Percentiles rank a stretch among this genome's conserved stretches.
phyloP scores from a whole-genome alignment of 2,888 invertebrate species.

The Scaptomyza caliginosa region DNA sequence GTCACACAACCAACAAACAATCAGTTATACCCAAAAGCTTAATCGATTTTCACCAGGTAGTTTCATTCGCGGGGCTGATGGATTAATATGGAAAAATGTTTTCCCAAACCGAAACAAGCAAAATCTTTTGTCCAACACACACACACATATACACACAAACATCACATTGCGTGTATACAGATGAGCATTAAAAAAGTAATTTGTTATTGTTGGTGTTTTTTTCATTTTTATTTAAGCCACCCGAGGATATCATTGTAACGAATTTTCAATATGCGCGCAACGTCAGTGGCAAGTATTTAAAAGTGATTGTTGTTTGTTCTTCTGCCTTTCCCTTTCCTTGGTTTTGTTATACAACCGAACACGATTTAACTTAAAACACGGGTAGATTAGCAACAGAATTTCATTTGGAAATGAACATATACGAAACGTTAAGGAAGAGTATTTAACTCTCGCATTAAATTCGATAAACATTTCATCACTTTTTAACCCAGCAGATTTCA shows the following conservation, averaged over 20 bases:
- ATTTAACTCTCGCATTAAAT: not conserved
- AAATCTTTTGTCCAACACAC: constrained; percentile 63
- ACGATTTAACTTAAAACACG: constrained; percentile 3
- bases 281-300: constrained; percentile 63
- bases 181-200: constrained; percentile 60
- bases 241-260: constrained; percentile 61
- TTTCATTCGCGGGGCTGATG: constrained; percentile 41
- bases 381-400: constrained; percentile 10
- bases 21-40: constrained; percentile 66
- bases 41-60: constrained; percentile 69
- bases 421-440: constrained; percentile 10
- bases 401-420: not conserved
- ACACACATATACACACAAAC: constrained; percentile 20
- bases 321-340: not conserved
- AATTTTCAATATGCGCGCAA: constrained; percentile 59
- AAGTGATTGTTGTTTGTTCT: constrained; percentile 45
- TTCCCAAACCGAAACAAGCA: constrained; percentile 57
- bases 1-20: constrained; percentile 54
- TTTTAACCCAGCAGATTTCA: constrained; percentile 29
- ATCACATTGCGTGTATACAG: constrained; percentile 26
- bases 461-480: not conserved
- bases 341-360: constrained; percentile 12
- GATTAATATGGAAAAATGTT: constrained; percentile 67
- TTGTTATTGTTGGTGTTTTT: constrained; percentile 66
- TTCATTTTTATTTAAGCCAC: constrained; percentile 56